These are phyloP conservation scores for Gonioctena quinquepunctata DNA, from an alignment of 1,140 invertebrate genomes.

Conservation along the genomic window DNA sequence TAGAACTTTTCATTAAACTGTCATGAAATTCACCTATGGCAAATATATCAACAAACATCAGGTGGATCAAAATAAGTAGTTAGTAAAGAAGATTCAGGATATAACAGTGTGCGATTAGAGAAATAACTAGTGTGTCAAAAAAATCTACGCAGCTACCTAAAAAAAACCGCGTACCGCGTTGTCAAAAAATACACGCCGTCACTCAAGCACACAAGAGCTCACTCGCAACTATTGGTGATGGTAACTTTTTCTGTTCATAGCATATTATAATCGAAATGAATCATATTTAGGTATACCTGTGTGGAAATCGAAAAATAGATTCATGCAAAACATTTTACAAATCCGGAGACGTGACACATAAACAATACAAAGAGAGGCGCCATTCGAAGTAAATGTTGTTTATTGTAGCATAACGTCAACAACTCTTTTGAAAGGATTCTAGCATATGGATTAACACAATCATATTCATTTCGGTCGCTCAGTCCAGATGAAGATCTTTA, in stretches of 20 bases:
- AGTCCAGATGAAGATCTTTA: too few relatives aligned
- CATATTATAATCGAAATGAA: too few relatives aligned
- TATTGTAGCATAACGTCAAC: too few relatives aligned
- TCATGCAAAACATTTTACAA: not conserved
- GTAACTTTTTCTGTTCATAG: not conserved
- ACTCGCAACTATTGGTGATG: conserved; percentile 16
- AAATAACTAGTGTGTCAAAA: conserved; percentile 16
- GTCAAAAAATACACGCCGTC: conserved; percentile 6
- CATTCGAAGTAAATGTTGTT: too few relatives aligned
- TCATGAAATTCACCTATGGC: not conserved
- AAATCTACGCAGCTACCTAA: conserved; percentile 15
- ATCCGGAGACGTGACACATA: too few relatives aligned
- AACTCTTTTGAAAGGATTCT: too few relatives aligned
- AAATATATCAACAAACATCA: not conserved
- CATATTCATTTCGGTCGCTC: too few relatives aligned
- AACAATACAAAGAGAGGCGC: too few relatives aligned
- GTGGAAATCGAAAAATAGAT: not conserved
- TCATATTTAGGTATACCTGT: too few relatives aligned
- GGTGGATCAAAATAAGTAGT: not conserved
- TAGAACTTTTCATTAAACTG: too few relatives aligned
- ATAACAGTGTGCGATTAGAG: conserved; percentile 16
- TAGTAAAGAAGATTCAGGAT: conserved; percentile 10
- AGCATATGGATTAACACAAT: too few relatives aligned
- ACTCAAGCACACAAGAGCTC: conserved; percentile 15
- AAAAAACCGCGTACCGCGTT: conserved; percentile 7